Evolutionary conservation across 2,888 invertebrate genomes (phyloP).

Genomic region (Labia minor): DNA sequence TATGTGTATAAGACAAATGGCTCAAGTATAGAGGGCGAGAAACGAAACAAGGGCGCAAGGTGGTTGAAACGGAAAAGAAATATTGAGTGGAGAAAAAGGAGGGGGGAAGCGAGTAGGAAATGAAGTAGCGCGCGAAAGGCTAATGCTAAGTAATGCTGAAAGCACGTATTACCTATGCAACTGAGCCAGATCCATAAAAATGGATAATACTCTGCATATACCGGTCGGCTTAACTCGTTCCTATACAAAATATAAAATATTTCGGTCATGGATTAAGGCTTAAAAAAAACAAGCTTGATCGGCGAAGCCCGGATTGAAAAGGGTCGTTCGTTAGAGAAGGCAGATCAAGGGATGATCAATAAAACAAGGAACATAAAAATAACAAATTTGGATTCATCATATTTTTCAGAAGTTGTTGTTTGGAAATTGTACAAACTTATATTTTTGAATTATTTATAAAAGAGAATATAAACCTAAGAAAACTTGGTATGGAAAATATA

Average conservation of each 20-base stretch:
- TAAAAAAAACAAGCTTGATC: background rate
- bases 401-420: no score
- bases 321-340: background rate
- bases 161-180: conserved; percentile 7
- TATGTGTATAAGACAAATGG: background rate
- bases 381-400: no score
- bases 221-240: background rate
- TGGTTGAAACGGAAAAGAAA: conserved; percentile 13
- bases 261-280: background rate
- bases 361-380: no score
- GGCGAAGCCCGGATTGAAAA: background rate
- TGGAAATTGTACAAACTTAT: no score
- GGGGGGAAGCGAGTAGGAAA: background rate
- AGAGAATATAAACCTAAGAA: no score
- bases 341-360: background rate
- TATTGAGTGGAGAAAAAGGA: background rate
- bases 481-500: no score
- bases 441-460: no score
- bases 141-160: conserved; percentile 13
- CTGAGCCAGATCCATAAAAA: conserved; percentile 8
- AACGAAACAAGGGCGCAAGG: conserved; percentile 5
- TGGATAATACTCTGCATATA: background rate
- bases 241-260: conserved; percentile 13
- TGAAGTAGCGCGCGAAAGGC: background rate
- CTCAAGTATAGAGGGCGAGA: background rate